Base-by-base conservation (phyloP, 2,888 invertebrate species). In the Drosophila atroscutellata region DNA sequence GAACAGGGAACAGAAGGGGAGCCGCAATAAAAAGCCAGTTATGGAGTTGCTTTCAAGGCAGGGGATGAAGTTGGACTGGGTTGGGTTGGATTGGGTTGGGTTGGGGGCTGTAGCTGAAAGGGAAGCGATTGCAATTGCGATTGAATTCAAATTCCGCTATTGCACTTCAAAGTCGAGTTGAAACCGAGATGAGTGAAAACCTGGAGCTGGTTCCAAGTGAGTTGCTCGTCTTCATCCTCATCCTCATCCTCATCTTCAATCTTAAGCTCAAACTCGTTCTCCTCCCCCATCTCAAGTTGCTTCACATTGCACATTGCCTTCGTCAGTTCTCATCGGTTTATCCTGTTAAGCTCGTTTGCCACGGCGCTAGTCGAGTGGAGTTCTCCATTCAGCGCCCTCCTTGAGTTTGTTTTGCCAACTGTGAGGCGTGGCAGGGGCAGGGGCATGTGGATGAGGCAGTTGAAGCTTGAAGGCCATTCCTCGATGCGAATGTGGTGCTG, bases 71-170 rank as follows among this genome's bases (percentile, higher is more conserved):
- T 15, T 1, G 59, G 52, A 18, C 37, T 55, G 47, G 28, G 15
- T 42, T 11, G 39, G 30, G 15, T n/a, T n/a, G 39, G 30, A 24
- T 15, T 0, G 56, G 52, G 26, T 47, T 55, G 47, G 28, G 15
- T 42, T 42, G 26, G 4, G 30, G 55, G n/a, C n/a, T 52, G 37
- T 18, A 15, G 59, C 51, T 54, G 56, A 68, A 57, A 59, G 69
- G 68, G 62, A 62, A 69, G 72, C 83, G 77, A 75, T 73, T 80
- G 65, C 81, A 71, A 68, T 75, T 75, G 77, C 72, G 81, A 86
- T 89, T 89, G 86, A 86, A 84, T 84, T 81, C 85, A 86, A 78
- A 86, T 86, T 84, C 82, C 72, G 56, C 69, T 71, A 62, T 68
- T 71, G 80, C 77, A 86, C 84, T 86, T 89, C 80, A 89, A 84